Evolutionary conservation across 1,140 invertebrate genomes (phyloP).

Genomic region (Drosophila tropicalis): DNA sequence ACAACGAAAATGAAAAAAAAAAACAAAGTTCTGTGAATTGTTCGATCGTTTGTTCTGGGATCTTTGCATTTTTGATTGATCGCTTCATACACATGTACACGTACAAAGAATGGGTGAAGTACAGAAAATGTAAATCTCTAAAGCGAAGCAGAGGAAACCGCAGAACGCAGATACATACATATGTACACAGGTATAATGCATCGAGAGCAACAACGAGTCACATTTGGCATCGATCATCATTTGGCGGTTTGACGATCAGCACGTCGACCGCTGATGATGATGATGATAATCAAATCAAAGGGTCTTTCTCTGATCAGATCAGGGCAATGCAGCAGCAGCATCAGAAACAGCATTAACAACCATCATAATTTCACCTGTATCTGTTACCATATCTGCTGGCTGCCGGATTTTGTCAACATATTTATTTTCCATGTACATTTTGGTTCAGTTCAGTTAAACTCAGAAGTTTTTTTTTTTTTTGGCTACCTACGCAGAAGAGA

Average conservation of each 20-base stretch:
- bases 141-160: neutral
- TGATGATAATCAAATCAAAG: constrained; percentile 80
- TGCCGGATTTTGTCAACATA: constrained; percentile 9
- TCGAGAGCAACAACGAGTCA: neutral
- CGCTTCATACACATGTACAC: constrained; percentile 62
- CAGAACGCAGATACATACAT: neutral
- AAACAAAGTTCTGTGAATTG: constrained; percentile 59
- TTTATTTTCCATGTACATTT: constrained; percentile 27
- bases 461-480: constrained; percentile 16
- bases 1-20: constrained; percentile 11
- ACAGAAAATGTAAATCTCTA: constrained; percentile 67
- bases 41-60: constrained; percentile 11
- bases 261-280: constrained; percentile 32
- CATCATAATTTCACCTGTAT: constrained; percentile 70
- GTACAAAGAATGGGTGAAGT: constrained; percentile 59
- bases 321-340: constrained; percentile 20
- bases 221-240: constrained; percentile 74
- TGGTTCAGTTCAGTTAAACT: neutral
- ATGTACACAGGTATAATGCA: neutral
- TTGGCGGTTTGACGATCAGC: constrained; percentile 69
- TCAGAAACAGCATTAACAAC: constrained; percentile 41
- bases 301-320: constrained; percentile 30
- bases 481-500: constrained; percentile 50
- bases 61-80: constrained; percentile 82
- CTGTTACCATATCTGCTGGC: neutral